Percentiles rank a stretch among this genome's conserved stretches.
phyloP scores from a whole-genome alignment of 2,888 invertebrate genomes.

The Dichetophora obliterata region DNA sequence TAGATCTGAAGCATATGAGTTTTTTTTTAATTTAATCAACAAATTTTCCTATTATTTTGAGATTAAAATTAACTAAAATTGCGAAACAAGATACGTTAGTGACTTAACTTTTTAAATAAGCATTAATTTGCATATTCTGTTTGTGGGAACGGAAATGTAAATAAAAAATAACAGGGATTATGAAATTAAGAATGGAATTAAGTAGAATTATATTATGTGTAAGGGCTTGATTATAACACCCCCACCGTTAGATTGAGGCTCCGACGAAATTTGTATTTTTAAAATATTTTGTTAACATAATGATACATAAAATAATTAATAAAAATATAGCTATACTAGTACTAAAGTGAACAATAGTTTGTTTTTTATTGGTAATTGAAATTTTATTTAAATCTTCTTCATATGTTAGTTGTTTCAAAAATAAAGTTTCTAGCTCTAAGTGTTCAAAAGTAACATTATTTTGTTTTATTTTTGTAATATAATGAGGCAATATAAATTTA shows the following conservation, averaged over 20 bases:
- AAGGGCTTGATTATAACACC: not conserved
- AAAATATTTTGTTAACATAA: not conserved
- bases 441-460: slow-evolving; percentile 1
- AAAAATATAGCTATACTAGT: slow-evolving; percentile 13
- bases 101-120: no score
- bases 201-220: not conserved
- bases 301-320: slow-evolving; percentile 2
- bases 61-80: no score
- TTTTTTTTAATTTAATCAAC: no score
- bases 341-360: slow-evolving; percentile 20
- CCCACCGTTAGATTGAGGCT: slow-evolving; percentile 16
- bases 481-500: slow-evolving; percentile 42
- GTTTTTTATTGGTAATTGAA: slow-evolving; percentile 16
- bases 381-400: slow-evolving; percentile 32
- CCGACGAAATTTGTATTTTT: slow-evolving; percentile 12
- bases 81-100: no score
- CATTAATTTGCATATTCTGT: no score
- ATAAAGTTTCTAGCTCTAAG: slow-evolving; percentile 32
- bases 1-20: no score
- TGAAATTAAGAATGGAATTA: no score
- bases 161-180: no score
- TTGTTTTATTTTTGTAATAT: slow-evolving; percentile 41
- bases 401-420: slow-evolving; percentile 34
- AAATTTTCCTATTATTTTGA: no score
- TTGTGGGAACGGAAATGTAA: no score